Evolutionary conservation across 1,140 invertebrate species (phyloP), one percentile per base, ranked within the genome.

Genomic region (Catajapyx aquilonaris): DNA sequence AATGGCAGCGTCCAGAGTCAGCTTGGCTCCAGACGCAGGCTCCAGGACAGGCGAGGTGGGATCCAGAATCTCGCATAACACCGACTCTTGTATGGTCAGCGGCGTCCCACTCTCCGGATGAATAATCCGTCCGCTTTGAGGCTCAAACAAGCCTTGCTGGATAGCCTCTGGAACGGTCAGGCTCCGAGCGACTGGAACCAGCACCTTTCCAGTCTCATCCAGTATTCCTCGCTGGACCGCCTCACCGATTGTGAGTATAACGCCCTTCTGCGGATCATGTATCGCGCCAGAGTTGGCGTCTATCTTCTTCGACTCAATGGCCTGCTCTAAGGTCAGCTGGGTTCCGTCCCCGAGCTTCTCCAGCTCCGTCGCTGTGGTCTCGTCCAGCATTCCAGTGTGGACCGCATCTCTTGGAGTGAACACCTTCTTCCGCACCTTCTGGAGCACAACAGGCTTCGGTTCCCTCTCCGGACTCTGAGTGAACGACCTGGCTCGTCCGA

Each of bases 31-130:
- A 28, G 65, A 65, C 5, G 60, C 56, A 9, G 69, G 67, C 42
- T 74, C 63, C 1, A 56, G 57, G 17, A 73, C 52, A 19, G 59
- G 60, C 4, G 80, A 80, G 31, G 73, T 51, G 0, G 80, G 76
- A 65, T 87, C 77, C 34, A 88, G 65, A 39, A 87, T 80, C 54
- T 86, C 81, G 56, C 81, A 86, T 39, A 76, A 64, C 35, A 90
- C 78, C 7, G 83, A 83, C 63, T 88, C 79, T 39, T 68, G 65
- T 31, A 87, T 62, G 22, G 68, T 76, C 28, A 90, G 56, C 45
- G 67, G 62, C 39, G 59, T 64, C 4, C 83, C 83, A 15, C 77
- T 83, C 63, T 87, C 83, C 5, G 88, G 88, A 58, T 95, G 86
- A 38, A 90, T 71, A 42, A 95, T 77, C 54, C 76, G 79, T 38